A percentile compares a stretch with the other conserved stretches of the same genome.
Conservation (phyloP, 1,140 invertebrate genomes). For the Oppia nitens region DNA sequence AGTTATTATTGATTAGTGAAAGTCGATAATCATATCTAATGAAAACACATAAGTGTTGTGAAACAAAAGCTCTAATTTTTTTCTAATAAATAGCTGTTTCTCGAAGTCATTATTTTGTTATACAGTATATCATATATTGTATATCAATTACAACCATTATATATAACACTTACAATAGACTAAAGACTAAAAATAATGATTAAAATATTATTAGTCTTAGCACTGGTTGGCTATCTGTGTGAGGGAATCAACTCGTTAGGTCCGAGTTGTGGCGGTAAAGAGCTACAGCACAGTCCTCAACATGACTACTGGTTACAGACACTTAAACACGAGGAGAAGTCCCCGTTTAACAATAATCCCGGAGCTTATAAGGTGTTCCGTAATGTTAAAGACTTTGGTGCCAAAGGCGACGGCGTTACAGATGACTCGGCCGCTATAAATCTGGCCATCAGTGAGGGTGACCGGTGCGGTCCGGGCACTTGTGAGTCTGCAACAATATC, state of each 20-base stretch:
- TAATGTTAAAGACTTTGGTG: background rate
- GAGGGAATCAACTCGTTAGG: background rate
- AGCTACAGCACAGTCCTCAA: background rate
- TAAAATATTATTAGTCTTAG: too few species aligned
- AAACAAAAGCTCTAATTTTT: too few species aligned
- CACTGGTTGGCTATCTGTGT: too few species aligned
- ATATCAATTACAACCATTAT: too few species aligned
- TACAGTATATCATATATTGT: too few species aligned
- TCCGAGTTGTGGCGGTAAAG: background rate
- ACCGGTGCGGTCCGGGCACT: background rate
- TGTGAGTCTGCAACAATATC: background rate
- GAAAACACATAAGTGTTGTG: too few species aligned
- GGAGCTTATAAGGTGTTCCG: background rate
- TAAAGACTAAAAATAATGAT: too few species aligned
- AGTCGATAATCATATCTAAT: too few species aligned
- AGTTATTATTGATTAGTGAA: too few species aligned
- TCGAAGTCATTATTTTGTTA: too few species aligned
- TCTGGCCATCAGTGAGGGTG: background rate
- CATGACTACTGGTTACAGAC: background rate
- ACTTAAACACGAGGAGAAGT: background rate
- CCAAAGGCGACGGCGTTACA: background rate
- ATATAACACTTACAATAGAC: too few species aligned
- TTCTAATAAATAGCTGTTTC: too few species aligned
- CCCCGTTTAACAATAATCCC: background rate
- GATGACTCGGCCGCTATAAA: background rate